Percentiles rank a stretch among this genome's conserved stretches.
These are phyloP conservation scores for Isaurus tuberculatus DNA, from an alignment of 92 coral and sea anemone species.

Conservation along the genomic window DNA sequence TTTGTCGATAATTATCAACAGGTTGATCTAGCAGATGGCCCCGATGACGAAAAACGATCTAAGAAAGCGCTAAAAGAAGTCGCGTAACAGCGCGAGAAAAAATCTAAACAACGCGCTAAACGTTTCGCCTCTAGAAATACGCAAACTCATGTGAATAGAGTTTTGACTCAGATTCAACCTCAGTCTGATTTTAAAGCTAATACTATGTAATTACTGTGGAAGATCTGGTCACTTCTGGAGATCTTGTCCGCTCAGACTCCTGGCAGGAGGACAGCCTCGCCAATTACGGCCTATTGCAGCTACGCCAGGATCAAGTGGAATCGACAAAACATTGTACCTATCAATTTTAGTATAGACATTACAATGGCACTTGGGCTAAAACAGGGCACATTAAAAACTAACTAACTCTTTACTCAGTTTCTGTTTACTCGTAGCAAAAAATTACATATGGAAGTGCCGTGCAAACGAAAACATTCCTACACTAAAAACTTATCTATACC, in stretches of 20 bases:
- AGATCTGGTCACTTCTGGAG: neutral
- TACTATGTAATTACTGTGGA: neutral
- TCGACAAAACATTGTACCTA: no score
- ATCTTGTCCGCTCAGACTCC: neutral
- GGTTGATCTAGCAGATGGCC: neutral
- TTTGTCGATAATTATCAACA: no score
- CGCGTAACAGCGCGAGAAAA: neutral
- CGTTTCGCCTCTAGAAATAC: neutral
- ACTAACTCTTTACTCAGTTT: no score
- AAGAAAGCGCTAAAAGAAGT: neutral
- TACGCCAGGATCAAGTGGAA: neutral
- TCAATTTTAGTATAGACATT: no score
- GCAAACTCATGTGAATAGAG: neutral
- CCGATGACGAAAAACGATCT: neutral
- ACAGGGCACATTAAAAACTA: no score
- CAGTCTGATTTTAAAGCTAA: neutral
- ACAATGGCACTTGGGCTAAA: no score
- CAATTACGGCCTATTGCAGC: neutral
- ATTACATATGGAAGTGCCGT: neutral
- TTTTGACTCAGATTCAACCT: neutral
- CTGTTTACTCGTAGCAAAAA: no score
- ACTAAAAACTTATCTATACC: neutral
- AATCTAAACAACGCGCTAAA: neutral
- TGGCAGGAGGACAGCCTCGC: neutral
- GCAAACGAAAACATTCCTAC: neutral